Evolutionary conservation across 1,140 invertebrate species (phyloP), one percentile per base, ranked within the genome.

Genomic region (Cecropterus lyciades): DNA sequence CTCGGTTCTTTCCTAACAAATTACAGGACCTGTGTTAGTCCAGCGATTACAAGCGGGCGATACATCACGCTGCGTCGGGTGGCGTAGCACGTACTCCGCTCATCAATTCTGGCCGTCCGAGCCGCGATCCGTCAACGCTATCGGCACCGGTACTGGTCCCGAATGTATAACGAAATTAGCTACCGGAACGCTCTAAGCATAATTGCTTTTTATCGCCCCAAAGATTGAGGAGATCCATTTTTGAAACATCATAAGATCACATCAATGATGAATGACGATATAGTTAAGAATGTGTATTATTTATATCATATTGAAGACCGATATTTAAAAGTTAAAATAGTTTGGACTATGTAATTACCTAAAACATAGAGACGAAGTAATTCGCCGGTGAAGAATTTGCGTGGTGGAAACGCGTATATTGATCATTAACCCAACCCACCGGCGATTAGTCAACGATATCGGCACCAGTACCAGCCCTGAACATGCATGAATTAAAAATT

Each of bases 41-140:
- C 74, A 75, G 57, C 84, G 84, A 88, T 88, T 88, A 90, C 80
- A 86, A 84, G 83, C 71, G 72, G 75, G 55, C 80, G 84, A 89
- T 89, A 83, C 79, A 89, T 89, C 84, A 87, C 67, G 60, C 65
- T 33, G 77, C 75, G 75, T 73, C 71, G 63, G 69, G 63, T 66
- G 70, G 69, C 73, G 73, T 63, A 65, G 84, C 87, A 90, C 87
- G 87, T 87, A 82, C 74, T 80, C 60, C 71, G 70, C 73, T 75
- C 87, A 90, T 90, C 81, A 80, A 90, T 88, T 79, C 65, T 57
- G 62, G 51, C 77, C 83, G 78, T 76, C 77, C 78, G 67, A 69
- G 69, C 73, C 70, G 67, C 84, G 79, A 90, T 88, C 85, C 70
- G 77, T 90, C 87, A 87, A 80, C 77, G 87, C 75, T 88, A 90